Base-by-base conservation (phyloP, 2,113 vertebrate genomes). In the Neotragus pygmaeus region DNA sequence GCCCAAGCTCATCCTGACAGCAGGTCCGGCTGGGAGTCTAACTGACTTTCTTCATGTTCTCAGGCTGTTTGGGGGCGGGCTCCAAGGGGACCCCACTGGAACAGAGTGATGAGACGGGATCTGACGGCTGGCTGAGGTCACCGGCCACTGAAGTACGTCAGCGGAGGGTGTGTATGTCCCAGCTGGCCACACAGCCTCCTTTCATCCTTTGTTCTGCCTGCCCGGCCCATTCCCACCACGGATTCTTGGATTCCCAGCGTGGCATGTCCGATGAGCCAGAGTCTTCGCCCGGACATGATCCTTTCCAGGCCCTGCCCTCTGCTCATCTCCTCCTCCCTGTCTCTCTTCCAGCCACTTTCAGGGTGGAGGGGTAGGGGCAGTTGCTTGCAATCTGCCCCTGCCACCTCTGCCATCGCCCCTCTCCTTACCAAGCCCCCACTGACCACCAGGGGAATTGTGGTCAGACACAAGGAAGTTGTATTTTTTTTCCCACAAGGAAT, bases 221-320 rank as follows among this genome's bases (percentile, higher is more conserved):
- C 97, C 97, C 81, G 10, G 96, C 97, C 98, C 97, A 80, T 98
- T 98, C 97, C 97, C 97, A 97, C 96, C 70, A n/a, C 53, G 49
- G 96, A 75, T 97, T 97, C 95, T 97, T 80, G 23, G 95, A 95
- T 97, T 97, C 97, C 94, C 98, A 98, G 97, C 85, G 92, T 98
- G 98, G 97, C 98, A 93, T 98, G 96, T 97, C 97, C 96, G 95
- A 97, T 97, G 98, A 98, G 97, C 96, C 94, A 97, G 92, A 95
- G 89, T 88, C 97, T 98, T 97, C 97, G 97, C 97, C 98, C 86
- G 82, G 96, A 98, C 98, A 98, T n/a, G 97, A 98, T 97, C 95
- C 33, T 96, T 88, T 97, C 88, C 53, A 0, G 12, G 97, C 98
- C 96, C 98, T 97, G 97, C 97, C 98, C 97, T 97, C 92, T 93